Evolutionary conservation across 2,797 vertebrate species (phyloP).

Genomic region (Hyperoplus lanceolatus): DNA sequence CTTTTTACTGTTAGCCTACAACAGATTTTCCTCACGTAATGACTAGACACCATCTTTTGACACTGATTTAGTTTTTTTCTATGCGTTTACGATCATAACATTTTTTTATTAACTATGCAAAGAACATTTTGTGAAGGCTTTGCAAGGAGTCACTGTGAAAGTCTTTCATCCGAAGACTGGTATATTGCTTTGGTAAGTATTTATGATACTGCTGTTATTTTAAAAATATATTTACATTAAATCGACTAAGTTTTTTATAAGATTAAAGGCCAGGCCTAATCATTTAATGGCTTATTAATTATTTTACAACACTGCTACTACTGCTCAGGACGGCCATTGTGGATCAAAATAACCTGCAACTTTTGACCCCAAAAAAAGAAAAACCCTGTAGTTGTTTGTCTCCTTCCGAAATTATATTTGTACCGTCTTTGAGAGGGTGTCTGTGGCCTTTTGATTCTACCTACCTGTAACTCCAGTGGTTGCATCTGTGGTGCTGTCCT

Average conservation of each 20-base stretch:
- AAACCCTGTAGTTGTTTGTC: constrained; percentile 50
- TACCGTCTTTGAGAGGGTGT: constrained; percentile 50
- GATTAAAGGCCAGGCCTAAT: constrained; percentile 50
- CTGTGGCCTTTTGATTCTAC: constrained; percentile 79
- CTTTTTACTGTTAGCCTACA: constrained; percentile 57
- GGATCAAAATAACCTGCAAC: constrained; percentile 63
- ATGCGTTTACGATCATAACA: constrained; percentile 63
- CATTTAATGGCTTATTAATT: constrained; percentile 51
- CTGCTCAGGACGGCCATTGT: constrained; percentile 75
- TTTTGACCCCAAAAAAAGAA: constrained; percentile 51
- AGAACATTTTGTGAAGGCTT: constrained; percentile 50
- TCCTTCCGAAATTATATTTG: constrained; percentile 62
- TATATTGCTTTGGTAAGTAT: constrained; percentile 67
- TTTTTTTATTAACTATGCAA: constrained; percentile 80
- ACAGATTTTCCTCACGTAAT: constrained; percentile 57
- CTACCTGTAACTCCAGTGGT: constrained; percentile 76
- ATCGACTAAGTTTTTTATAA: constrained; percentile 52
- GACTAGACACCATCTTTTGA: constrained; percentile 61
- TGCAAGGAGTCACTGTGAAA: constrained; percentile 68
- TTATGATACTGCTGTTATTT: constrained; percentile 69
- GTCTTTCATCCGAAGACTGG: constrained; percentile 61
- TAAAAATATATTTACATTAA: constrained; percentile 63
- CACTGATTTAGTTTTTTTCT: constrained; percentile 67
- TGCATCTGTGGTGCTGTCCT: constrained; percentile 82
- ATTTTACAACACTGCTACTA: constrained; percentile 52